Evolutionary conservation across 2,113 vertebrate species (phyloP).

Genomic region (Tupaia tana): DNA sequence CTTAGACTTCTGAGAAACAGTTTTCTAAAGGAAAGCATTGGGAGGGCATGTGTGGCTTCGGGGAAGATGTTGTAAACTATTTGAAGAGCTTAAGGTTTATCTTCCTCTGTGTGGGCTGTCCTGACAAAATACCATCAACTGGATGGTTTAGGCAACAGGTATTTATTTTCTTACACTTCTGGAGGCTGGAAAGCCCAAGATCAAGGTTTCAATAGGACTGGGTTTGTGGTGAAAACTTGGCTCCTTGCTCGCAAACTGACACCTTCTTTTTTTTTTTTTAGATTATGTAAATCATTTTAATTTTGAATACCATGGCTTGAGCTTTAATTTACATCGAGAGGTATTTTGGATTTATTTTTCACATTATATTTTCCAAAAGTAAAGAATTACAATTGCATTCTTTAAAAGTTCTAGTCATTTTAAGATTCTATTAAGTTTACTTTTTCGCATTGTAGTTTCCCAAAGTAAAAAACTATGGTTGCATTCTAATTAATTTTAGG

Average conservation of each 20-base stretch:
- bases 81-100: background rate
- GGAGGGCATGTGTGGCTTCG: background rate
- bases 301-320: slow-evolving; percentile 77
- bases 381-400: slow-evolving; percentile 65
- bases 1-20: background rate
- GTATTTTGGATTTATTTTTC: slow-evolving; percentile 75
- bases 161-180: background rate
- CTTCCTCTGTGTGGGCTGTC: background rate
- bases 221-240: background rate
- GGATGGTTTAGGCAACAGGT: background rate
- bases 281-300: slow-evolving; percentile 82
- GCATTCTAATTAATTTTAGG: slow-evolving; percentile 39
- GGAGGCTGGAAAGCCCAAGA: background rate
- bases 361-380: slow-evolving; percentile 65
- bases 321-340: slow-evolving; percentile 78
- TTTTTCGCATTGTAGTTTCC: slow-evolving; percentile 62
- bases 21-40: background rate
- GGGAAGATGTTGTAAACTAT: background rate
- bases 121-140: background rate
- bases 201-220: background rate
- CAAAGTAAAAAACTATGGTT: slow-evolving; percentile 54
- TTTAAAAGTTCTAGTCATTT: slow-evolving; percentile 69
- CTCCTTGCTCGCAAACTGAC: background rate
- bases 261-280: too few species aligned
- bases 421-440: slow-evolving; percentile 52